Evolutionary conservation across 2,797 vertebrate genomes (phyloP).

Genomic region (Clarias laeviceps): DNA sequence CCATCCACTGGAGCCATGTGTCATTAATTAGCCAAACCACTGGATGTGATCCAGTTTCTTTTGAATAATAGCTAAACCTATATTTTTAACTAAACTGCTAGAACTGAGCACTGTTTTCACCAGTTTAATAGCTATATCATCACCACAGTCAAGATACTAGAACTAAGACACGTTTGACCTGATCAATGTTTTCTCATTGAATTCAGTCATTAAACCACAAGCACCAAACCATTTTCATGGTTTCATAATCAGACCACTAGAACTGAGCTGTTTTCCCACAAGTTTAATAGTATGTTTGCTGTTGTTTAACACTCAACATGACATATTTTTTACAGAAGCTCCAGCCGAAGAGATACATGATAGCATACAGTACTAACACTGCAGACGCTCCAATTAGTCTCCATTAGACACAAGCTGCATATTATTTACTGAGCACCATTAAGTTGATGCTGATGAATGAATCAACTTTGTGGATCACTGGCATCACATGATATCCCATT

Average conservation of each 20-base stretch:
- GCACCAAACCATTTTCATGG: neutral
- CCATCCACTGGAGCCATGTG: no score
- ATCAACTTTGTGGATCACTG: conserved; percentile 32
- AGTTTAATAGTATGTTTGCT: neutral
- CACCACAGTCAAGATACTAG: neutral
- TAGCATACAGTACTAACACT: neutral
- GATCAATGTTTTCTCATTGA: no score
- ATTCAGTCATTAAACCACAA: neutral
- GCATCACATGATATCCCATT: conserved; percentile 37
- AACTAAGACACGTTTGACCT: no score
- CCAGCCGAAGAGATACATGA: neutral
- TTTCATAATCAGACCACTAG: neutral
- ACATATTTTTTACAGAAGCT: neutral
- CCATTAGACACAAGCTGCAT: conserved; percentile 45
- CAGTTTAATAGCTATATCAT: neutral
- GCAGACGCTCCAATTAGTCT: conserved; percentile 43
- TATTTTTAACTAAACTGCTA: neutral
- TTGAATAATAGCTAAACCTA: neutral
- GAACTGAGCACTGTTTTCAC: neutral
- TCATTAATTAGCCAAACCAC: neutral
- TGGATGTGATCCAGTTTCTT: no score
- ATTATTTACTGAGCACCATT: conserved; percentile 50
- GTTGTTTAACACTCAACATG: neutral
- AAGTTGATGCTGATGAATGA: conserved; percentile 53
- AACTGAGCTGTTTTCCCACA: neutral